These are phyloP conservation scores for Achatina immaculata DNA, from an alignment of 1,140 invertebrate species.

Conservation along the genomic window DNA sequence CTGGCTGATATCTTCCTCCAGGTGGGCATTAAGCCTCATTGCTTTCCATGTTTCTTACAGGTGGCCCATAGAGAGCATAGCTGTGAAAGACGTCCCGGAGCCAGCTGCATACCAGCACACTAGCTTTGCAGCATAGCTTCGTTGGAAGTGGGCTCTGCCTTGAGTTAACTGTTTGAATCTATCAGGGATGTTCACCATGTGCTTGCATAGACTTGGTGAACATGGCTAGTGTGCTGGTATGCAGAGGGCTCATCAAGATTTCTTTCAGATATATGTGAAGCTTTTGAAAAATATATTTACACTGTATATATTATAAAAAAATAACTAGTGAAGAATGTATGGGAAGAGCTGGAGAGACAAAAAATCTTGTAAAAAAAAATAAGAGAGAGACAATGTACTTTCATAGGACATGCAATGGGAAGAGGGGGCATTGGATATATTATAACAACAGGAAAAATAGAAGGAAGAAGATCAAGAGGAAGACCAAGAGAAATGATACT, in stretches of 20 bases:
- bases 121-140: conserved; percentile 1
- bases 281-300: background rate
- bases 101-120: conserved; percentile 20
- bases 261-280: background rate
- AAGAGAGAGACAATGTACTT: too few relatives aligned
- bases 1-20: background rate
- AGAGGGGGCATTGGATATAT: too few relatives aligned
- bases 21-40: background rate
- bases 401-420: too few relatives aligned
- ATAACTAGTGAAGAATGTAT: too few relatives aligned
- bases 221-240: conserved; percentile 28
- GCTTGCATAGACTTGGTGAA: background rate
- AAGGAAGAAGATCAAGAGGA: too few relatives aligned
- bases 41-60: conserved; percentile 30
- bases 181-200: background rate
- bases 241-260: background rate
- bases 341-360: too few relatives aligned
- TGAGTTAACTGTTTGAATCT: background rate
- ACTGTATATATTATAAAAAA: too few relatives aligned
- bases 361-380: too few relatives aligned
- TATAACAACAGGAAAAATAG: too few relatives aligned
- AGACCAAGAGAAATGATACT: too few relatives aligned
- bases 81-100: background rate
- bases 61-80: background rate
- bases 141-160: background rate